phyloP scores from a whole-genome alignment of 2,888 invertebrate species.

The Sthenelais limicola region DNA sequence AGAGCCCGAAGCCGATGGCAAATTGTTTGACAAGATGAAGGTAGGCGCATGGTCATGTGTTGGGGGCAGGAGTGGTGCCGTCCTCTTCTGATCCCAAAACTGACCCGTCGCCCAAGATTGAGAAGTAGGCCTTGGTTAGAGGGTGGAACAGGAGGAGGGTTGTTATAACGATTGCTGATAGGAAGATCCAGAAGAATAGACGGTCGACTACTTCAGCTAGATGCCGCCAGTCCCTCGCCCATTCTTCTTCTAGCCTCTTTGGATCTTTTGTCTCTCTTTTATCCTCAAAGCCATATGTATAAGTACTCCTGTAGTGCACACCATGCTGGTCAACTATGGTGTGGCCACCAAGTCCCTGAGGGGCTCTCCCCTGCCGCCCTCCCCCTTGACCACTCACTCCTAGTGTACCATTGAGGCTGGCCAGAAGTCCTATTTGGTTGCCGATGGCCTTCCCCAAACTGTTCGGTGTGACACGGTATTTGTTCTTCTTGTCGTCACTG shows the following conservation, averaged over 20 bases:
- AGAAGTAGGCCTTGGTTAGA: conserved; percentile 50
- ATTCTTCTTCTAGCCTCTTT: conserved; percentile 48
- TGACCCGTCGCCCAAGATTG: conserved; percentile 45
- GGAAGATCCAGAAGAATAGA: conserved; percentile 56
- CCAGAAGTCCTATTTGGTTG: conserved; percentile 46
- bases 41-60: conserved; percentile 25
- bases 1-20: too few species aligned
- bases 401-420: conserved; percentile 44
- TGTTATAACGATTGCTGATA: conserved; percentile 52
- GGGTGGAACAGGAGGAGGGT: conserved; percentile 56
- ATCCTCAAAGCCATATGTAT: conserved; percentile 42
- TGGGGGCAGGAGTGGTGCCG: background rate
- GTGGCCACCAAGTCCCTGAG: conserved; percentile 5
- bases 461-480: conserved; percentile 43
- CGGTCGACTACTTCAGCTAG: conserved; percentile 55
- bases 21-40: too few species aligned
- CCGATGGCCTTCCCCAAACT: conserved; percentile 46
- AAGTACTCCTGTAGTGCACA: conserved; percentile 42
- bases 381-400: background rate
- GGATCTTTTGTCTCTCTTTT: conserved; percentile 33
- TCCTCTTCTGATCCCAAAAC: conserved; percentile 29
- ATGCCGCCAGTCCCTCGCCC: conserved; percentile 52
- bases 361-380: background rate
- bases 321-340: conserved; percentile 25
- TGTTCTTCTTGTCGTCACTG: conserved; percentile 25